These are phyloP conservation scores for Eospalax fontanierii DNA, from an alignment of 2,797 vertebrate genomes.

Conservation along the genomic window DNA sequence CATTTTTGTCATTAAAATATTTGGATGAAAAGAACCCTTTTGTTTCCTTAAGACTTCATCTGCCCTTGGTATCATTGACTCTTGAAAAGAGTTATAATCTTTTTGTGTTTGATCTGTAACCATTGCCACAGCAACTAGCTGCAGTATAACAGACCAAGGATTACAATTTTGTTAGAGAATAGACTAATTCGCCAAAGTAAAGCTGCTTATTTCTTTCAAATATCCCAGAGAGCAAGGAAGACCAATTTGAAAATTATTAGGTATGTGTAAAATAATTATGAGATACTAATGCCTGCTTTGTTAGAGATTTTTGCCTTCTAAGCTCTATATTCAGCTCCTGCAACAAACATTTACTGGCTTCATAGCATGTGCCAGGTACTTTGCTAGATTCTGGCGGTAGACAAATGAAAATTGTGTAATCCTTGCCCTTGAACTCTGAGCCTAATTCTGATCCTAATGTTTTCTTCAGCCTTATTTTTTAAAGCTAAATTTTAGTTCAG, in stretches of 20 bases:
- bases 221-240: conserved; percentile 36
- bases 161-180: conserved; percentile 73
- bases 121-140: conserved; percentile 68
- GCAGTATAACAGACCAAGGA: conserved; percentile 18
- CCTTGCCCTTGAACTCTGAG: neutral
- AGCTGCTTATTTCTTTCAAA: conserved; percentile 61
- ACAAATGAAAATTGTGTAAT: neutral
- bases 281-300: neutral
- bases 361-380: neutral
- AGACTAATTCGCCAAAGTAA: conserved; percentile 55
- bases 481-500: conserved; percentile 15
- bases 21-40: conserved; percentile 73
- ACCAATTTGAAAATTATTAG: conserved; percentile 65
- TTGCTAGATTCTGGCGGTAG: neutral
- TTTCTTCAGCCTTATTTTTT: neutral
- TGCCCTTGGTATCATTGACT: conserved; percentile 68
- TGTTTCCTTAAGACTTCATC: conserved; percentile 62
- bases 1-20: conserved; percentile 69
- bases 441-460: neutral
- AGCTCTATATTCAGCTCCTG: neutral
- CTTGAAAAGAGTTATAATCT: conserved; percentile 70
- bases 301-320: neutral
- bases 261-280: neutral
- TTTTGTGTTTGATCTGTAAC: conserved; percentile 71
- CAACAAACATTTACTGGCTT: neutral